Base-by-base conservation (phyloP, 1,140 invertebrate genomes). In the Neodiprion virginianus region DNA sequence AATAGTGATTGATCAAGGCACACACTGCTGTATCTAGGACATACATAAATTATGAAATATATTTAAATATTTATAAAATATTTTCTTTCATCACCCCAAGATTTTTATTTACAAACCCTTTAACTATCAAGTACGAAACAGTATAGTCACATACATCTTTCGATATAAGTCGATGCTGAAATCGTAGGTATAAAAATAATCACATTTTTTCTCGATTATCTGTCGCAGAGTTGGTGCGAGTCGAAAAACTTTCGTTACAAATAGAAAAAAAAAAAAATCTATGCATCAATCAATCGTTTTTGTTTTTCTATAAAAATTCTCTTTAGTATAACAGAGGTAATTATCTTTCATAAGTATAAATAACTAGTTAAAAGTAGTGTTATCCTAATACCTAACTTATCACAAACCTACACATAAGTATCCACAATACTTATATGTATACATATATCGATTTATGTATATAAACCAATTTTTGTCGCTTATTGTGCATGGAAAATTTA, bases 371-470 rank as follows among this genome's bases (percentile, higher is more conserved):
- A 40, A 40, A 40, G 28, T 40, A 40, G 28, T 40, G 28, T 40
- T 40, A 40, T 5, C 73, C 77, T 80, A 82, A 78, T 48, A 66
- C 75, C 73, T 81, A 83, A 83, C 78, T 84, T 83, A 85, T 82
- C 81, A 85, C 73, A 81, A 81, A 72, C 73, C 76, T 84, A 86
- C 68, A 77, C 9, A 76, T 74, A 77, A 79, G 80, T 87, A 88
- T 88, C 83, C 87, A 87, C 85, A 87, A 80, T 84, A 85, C 79
- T 69, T 85, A 81, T 79, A 82, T 79, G 85, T 79, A 81, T 85
- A 77, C 78, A 69, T 84, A 68, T 67, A 48, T 78, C 67, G 23
- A 50, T 76, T 28, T 53, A 66, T 66, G 71, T 69, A 40, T 85
- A 81, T 79, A 82, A 80, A 85, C 80, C 82, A 85, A 77, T 79